Percentiles rank a stretch among this genome's conserved stretches.
Conservation (phyloP, 2,113 vertebrate species). For the Tautogolabrus adspersus region DNA sequence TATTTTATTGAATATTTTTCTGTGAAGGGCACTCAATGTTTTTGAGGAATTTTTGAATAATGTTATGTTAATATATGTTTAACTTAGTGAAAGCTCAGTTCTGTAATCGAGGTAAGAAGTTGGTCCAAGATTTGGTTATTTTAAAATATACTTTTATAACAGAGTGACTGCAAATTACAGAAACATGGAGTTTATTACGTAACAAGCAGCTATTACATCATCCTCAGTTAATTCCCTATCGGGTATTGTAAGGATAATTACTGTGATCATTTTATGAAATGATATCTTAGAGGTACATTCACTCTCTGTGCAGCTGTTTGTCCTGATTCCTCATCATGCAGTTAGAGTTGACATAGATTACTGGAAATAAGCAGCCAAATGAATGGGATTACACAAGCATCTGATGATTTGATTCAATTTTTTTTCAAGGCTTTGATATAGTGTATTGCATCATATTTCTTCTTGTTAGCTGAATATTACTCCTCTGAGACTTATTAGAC, state of each 20-base stretch:
- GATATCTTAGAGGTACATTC: background rate
- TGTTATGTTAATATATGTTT: too few relatives aligned
- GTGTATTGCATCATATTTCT: slow-evolving; percentile 41
- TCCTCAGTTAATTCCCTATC: slow-evolving; percentile 1
- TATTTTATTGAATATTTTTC: too few relatives aligned
- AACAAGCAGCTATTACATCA: slow-evolving; percentile 17
- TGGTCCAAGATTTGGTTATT: background rate
- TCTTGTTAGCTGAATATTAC: slow-evolving; percentile 39
- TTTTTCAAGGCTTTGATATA: slow-evolving; percentile 47
- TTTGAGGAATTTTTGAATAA: too few relatives aligned
- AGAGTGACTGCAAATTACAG: background rate
- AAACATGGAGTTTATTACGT: slow-evolving; percentile 6
- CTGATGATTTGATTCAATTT: slow-evolving; percentile 51
- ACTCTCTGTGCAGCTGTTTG: background rate
- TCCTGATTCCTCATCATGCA: slow-evolving; percentile 16
- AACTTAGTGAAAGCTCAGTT: background rate
- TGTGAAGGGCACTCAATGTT: too few relatives aligned
- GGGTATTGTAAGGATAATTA: slow-evolving; percentile 11
- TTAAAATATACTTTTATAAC: background rate
- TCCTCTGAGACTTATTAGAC: slow-evolving; percentile 31
- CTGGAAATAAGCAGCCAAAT: slow-evolving; percentile 32
- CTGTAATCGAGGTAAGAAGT: background rate
- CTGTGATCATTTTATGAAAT: slow-evolving; percentile 16
- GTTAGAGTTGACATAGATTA: slow-evolving; percentile 22
- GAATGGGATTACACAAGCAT: slow-evolving; percentile 44